Base-by-base conservation (phyloP, 2,113 vertebrate species). In the Gasterosteus nipponicus region DNA sequence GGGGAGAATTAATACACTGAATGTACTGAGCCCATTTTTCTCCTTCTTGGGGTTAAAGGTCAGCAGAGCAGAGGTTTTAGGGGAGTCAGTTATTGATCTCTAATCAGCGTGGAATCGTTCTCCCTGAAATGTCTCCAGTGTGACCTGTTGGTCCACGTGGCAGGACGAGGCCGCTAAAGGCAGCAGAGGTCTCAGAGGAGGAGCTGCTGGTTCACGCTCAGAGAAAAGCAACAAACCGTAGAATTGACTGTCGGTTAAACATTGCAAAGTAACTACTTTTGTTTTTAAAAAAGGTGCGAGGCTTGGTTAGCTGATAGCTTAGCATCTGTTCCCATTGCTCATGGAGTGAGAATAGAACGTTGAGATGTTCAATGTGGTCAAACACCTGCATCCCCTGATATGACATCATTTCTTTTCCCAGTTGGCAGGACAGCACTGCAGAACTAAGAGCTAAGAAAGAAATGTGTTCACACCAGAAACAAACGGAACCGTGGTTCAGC, bases 1-100 rank as follows among this genome's bases (percentile, higher is more conserved):
- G 10, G 26, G 31, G 19, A n/a, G 35, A 7, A 3, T 62, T 7
- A 22, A 14, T 10, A 61, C 65, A 11, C 68, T 80, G 81, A 91
- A 87, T 87, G 87, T 82, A 86, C 84, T 62, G 33, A 26, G 10
- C 42, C 75, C 67, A 46, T 66, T 12, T 66, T 78, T 69, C 78
- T 87, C 73, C 85, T 82, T 80, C 74, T 73, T 56, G 58, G 69
- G 49, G 38, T 74, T 7, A 69, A 68, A 63, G 42, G 54, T 82
- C 53, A 81, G 19, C 73, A 59, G 73, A 70, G 22, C 41, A 26
- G 60, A 41, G 35, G 41, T 8, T 11, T 66, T 16, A 75, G 62
- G 26, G 29, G 11, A 59, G 14, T 41, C 53, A 56, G 31, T 5
- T 49, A 62, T 19, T 19, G 7, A 60, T 39, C 42, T 10, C 15